Evolutionary conservation across 64 coral and sea anemone genomes (phyloP).

Genomic region (Exaiptasia diaphana): DNA sequence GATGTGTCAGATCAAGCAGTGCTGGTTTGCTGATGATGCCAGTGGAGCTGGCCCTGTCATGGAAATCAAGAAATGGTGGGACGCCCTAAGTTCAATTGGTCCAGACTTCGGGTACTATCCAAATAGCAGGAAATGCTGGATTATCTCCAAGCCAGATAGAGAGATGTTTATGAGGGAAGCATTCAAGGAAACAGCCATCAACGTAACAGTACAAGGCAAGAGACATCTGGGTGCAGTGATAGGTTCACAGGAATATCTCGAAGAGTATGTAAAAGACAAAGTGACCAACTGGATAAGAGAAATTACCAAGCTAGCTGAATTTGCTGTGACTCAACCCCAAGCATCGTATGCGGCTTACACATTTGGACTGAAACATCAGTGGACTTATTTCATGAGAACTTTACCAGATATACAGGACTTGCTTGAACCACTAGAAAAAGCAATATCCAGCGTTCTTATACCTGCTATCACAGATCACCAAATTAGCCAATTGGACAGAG

Average conservation of each 20-base stretch:
- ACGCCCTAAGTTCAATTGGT: neutral
- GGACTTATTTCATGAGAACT: slow-evolving; percentile 16
- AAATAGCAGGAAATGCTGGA: slow-evolving; percentile 32
- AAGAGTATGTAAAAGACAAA: slow-evolving; percentile 37
- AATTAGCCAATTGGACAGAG: slow-evolving; percentile 8
- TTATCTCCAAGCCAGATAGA: slow-evolving; percentile 5
- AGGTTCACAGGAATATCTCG: slow-evolving; percentile 2
- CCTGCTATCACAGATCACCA: slow-evolving; percentile 4
- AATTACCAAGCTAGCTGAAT: neutral
- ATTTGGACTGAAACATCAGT: slow-evolving; percentile 24
- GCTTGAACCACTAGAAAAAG: slow-evolving; percentile 16
- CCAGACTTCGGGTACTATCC: slow-evolving; percentile 39
- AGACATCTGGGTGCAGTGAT: slow-evolving; percentile 34
- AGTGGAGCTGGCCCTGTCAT: slow-evolving; percentile 15
- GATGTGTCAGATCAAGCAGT: slow-evolving; percentile 8
- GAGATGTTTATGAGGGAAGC: neutral
- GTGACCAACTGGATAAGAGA: slow-evolving; percentile 34
- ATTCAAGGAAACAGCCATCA: slow-evolving; percentile 7
- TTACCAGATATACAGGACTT: slow-evolving; percentile 29
- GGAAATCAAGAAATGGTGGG: slow-evolving; percentile 22
- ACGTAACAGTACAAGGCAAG: neutral
- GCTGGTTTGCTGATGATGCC: slow-evolving; percentile 46
- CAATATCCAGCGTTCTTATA: slow-evolving; percentile 17
- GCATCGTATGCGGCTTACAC: slow-evolving; percentile 21
- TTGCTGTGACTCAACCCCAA: slow-evolving; percentile 31